These are phyloP conservation scores for Fukomys damarensis DNA, from an alignment of 2,113 vertebrate genomes.

Conservation along the genomic window DNA sequence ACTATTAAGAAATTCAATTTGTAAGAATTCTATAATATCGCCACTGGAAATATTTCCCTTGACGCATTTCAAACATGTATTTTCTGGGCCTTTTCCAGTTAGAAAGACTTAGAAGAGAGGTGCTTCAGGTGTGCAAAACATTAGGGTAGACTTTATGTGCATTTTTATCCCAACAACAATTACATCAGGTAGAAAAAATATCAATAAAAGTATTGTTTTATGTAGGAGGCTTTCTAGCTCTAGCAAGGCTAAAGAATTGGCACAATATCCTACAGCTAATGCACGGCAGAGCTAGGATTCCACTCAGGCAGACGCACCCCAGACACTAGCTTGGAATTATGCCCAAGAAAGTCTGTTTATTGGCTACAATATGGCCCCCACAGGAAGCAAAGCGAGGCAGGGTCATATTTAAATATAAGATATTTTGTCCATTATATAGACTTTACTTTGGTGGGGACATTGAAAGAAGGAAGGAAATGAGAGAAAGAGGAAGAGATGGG, in stretches of 20 bases:
- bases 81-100: not conserved
- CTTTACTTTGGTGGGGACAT: constrained; percentile 10
- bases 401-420: not conserved
- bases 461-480: constrained; percentile 22
- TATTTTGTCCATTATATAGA: not conserved
- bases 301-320: not conserved
- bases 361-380: not conserved
- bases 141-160: not conserved
- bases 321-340: not conserved
- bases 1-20: not conserved
- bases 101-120: not conserved
- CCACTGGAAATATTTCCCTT: not conserved
- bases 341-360: not conserved
- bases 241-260: not conserved
- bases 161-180: not conserved
- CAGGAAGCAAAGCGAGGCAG: constrained; percentile 8
- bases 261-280: not conserved
- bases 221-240: not conserved
- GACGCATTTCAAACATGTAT: not conserved
- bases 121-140: not conserved
- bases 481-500: not conserved
- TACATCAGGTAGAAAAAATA: not conserved
- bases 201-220: not conserved
- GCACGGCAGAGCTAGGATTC: not conserved
- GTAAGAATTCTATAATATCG: not conserved